Conservation (phyloP, 35 echinoderm and acorn worm genomes). For the Amphiura filiformis region DNA sequence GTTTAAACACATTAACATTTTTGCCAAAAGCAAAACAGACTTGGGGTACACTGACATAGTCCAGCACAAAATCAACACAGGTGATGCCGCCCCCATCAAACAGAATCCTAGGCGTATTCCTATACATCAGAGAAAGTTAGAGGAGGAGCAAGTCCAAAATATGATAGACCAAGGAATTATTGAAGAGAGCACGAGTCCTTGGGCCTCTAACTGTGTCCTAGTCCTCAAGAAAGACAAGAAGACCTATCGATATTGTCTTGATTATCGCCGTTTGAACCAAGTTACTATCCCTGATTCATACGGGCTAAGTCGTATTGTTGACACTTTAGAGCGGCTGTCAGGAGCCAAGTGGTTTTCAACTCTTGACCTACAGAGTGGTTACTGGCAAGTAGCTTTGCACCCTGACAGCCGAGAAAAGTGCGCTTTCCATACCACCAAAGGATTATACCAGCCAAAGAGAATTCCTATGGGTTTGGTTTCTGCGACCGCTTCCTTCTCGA, state of each 20-base stretch:
- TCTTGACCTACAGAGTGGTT: too few species aligned
- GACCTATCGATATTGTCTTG: conserved; percentile 38
- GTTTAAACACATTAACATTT: background rate
- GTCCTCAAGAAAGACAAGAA: conserved; percentile 31
- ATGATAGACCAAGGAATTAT: background rate
- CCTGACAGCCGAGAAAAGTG: too few species aligned
- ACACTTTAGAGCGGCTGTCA: too few species aligned
- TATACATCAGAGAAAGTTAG: conserved; percentile 41
- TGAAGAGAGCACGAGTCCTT: conserved; percentile 11
- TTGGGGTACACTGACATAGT: background rate
- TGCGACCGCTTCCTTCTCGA: too few species aligned
- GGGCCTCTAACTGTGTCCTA: conserved; percentile 22
- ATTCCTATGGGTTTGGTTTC: too few species aligned
- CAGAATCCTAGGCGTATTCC: conserved; percentile 21
- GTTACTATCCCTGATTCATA: too few species aligned
- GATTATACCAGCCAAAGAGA: too few species aligned
- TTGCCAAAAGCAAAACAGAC: background rate
- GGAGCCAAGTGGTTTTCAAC: too few species aligned
- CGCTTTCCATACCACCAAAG: too few species aligned
- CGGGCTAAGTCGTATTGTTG: too few species aligned
- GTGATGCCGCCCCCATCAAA: background rate
- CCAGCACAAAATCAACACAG: conserved; percentile 1
- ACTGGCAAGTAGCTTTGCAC: too few species aligned
- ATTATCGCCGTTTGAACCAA: conserved; percentile 41
- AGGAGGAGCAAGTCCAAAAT: conserved; percentile 50